Base-by-base conservation (phyloP, 2,113 vertebrate genomes). In the Anoura caudifer region DNA sequence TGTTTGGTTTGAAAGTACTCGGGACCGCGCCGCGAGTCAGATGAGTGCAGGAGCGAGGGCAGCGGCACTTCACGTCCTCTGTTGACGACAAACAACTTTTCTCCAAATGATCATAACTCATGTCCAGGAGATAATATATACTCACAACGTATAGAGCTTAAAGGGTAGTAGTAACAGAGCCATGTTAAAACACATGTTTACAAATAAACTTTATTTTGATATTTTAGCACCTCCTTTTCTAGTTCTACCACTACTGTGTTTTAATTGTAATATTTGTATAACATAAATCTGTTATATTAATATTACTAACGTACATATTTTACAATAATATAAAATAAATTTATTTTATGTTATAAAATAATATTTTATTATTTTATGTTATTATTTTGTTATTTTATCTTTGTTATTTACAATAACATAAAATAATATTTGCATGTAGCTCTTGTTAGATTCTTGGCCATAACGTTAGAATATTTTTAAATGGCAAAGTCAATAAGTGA, bases 1-100 rank as follows among this genome's bases (percentile, higher is more conserved):
- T 96, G 93, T 96, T 97, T 94, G 75, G 91, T 93, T 96, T 93
- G 90, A 96, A 97, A 97, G 96, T 96, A 97, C 95, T 97, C 89
- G 95, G 38, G 96, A 92, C 91, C 93, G 90, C 38, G 1, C 94
- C 86, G 69, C 43, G 65, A 95, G 87, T 96, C 96, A 93, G 95
- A 92, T 61, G 93, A 95, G 69, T 90, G 38, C 43, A 13, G 52
- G 63, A 80, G 63, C 54, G 41, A 96, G 93, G 65, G 76, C 89
- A 82, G 65, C 0, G 0, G 45, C 16, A 69, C 59, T 95, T 96
- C 93, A 20, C 73, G 70, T 88, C 82, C 87, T 95, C 63, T 52
- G 11, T 52, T 93, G 67, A 50, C 76, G 73, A 95, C 73, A 91
- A 95, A 84, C 70, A 90, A 41, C 7, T 41, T 72, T 83, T 84